phyloP scores from a whole-genome alignment of 2,797 vertebrate species.

The Adrianichthys oophorus region DNA sequence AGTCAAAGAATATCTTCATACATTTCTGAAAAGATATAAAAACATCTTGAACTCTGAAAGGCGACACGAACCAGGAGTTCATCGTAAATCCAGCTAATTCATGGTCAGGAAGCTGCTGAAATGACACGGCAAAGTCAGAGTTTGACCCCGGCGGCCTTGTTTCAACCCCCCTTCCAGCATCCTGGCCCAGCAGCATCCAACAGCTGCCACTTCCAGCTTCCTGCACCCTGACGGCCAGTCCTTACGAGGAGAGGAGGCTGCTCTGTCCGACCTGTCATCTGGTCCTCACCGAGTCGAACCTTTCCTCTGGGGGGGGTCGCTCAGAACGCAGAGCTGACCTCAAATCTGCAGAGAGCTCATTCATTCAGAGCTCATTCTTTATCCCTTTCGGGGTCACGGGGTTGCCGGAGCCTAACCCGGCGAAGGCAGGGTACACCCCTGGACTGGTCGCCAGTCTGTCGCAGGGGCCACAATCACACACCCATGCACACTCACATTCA shows the following conservation, averaged over 20 bases:
- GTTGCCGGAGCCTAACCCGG: no score
- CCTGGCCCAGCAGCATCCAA: slow-evolving; percentile 36
- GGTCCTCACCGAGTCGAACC: slow-evolving; percentile 27
- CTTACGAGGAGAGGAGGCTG: slow-evolving; percentile 32
- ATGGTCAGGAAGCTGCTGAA: neutral
- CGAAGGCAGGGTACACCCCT: no score
- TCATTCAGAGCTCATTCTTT: no score
- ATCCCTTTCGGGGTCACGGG: no score
- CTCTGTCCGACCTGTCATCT: slow-evolving; percentile 37
- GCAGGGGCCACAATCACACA: no score
- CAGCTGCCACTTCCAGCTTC: slow-evolving; percentile 33
- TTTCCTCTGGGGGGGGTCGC: slow-evolving; percentile 7
- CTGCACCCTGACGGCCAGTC: slow-evolving; percentile 32
- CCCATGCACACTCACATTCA: no score
- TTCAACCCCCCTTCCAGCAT: slow-evolving; percentile 11
- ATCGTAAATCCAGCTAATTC: neutral
- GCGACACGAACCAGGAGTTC: neutral
- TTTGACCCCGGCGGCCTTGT: slow-evolving; percentile 7
- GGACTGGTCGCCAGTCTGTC: no score
- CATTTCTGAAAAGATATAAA: no score
- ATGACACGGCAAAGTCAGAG: neutral
- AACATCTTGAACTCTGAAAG: no score
- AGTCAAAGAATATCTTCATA: no score
- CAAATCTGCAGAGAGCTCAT: no score
- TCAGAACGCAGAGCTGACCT: no score